Evolutionary conservation across 1,140 invertebrate genomes (phyloP), one percentile per base, ranked within the genome.

Genomic region (Pemphigus obesinymphae): DNA sequence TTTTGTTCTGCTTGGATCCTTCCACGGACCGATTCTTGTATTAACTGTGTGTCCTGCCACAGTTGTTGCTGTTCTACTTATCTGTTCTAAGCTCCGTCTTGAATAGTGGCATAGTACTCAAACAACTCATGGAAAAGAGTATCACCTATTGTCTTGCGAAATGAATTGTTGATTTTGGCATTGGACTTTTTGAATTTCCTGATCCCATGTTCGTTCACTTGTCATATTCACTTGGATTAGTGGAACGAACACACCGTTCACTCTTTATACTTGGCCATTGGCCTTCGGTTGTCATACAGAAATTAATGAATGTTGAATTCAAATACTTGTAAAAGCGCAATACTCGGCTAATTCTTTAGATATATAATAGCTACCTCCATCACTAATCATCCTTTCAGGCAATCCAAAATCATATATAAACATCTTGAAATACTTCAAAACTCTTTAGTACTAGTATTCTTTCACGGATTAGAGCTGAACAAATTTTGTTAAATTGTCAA

Each of bases 141-240:
- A n/a, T 68, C 58, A 1, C 80, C 80, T 23, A 66, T 82, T 15
- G 80, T 63, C 15, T 43, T 37, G 48, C 70, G 68, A 17, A n/a
- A 8, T 45, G 63, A 68, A 6, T 50, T 31, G n/a, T 82, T 82
- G 10, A 82, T 20, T n/a, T 29, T 82, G 61, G 29, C 63, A 17
- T 37, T 82, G 2, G 3, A 82, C 58, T 13, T 23, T 31, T 3
- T n/a, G 4, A 26, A 82, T 5, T 34, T 43, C 29, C n/a, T 45
- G 15, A 68, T 82, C 80, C 80, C 80, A 82, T 3, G n/a, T 82
- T 31, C 45, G n/a, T 66, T 82, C 80, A 5, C 40, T 6, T 34
- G 29, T 7, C 63, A 66, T 66, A 15, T 66, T 66, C 6, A n/a
- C 63, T 66, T 66, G 63, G 3, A 66, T 66, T 8, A 15, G 7